These are phyloP conservation scores for Brachyrhaphis roseni DNA, from an alignment of 2,797 vertebrate species.

Conservation along the genomic window DNA sequence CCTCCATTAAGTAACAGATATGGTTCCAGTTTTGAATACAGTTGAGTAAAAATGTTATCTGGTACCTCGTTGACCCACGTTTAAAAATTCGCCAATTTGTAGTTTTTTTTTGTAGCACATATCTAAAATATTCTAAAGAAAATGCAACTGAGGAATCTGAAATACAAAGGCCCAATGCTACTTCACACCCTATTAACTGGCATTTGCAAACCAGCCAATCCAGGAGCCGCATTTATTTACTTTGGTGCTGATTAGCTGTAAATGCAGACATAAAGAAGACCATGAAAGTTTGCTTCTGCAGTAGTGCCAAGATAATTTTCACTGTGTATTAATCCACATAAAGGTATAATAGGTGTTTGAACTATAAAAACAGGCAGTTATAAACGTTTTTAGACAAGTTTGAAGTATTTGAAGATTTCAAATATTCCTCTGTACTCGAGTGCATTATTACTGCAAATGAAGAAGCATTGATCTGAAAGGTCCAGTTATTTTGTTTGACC, in stretches of 20 bases:
- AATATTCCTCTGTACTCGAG: neutral
- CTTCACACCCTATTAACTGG: too few species aligned
- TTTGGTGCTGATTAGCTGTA: too few species aligned
- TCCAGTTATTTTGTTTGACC: neutral
- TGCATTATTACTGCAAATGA: neutral
- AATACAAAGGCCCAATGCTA: neutral
- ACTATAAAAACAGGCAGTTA: too few species aligned
- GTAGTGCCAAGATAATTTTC: too few species aligned
- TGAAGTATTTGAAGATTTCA: neutral
- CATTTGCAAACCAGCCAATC: too few species aligned
- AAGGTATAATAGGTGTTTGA: too few species aligned
- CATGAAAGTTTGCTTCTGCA: too few species aligned
- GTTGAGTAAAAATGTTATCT: neutral
- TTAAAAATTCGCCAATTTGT: neutral
- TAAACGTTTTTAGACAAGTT: neutral
- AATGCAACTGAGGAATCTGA: neutral
- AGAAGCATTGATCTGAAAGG: neutral
- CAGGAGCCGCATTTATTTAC: too few species aligned
- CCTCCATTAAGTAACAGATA: neutral
- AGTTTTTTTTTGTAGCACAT: neutral
- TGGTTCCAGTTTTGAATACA: neutral
- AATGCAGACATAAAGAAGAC: too few species aligned
- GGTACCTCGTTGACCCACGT: neutral
- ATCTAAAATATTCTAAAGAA: neutral
- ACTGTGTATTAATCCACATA: too few species aligned